These are phyloP conservation scores for Passer domesticus DNA, from an alignment of 2,113 vertebrate genomes.

Conservation along the genomic window DNA sequence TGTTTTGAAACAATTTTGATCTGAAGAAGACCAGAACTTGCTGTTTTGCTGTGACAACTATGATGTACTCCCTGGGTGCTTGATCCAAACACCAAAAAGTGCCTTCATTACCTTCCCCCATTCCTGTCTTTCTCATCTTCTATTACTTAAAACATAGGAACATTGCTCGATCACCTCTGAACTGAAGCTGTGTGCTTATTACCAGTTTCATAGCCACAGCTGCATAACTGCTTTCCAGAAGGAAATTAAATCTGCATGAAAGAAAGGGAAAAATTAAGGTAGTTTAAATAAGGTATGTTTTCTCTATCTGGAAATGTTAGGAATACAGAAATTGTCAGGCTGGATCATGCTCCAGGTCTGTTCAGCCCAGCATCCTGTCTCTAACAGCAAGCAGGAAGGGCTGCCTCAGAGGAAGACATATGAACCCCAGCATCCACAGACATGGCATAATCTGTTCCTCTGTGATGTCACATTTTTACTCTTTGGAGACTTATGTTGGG, in stretches of 20 bases:
- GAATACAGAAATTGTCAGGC: background rate
- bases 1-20: background rate
- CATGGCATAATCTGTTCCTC: constrained; percentile 45
- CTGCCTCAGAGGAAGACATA: background rate
- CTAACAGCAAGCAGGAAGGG: background rate
- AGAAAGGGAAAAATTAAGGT: constrained; percentile 13
- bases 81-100: background rate
- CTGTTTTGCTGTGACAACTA: background rate
- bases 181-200: constrained; percentile 35
- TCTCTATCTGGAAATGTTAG: background rate
- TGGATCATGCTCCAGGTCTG: background rate
- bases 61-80: background rate
- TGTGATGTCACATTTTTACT: constrained; percentile 15
- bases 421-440: background rate
- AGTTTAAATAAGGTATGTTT: constrained; percentile 16
- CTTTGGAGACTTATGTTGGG: background rate
- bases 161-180: constrained; percentile 35
- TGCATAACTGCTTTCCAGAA: constrained; percentile 44
- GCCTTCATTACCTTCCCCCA: background rate
- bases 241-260: constrained; percentile 57
- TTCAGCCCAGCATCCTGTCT: constrained; percentile 4
- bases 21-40: constrained; percentile 38
- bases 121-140: constrained; percentile 18
- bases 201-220: constrained; percentile 34
- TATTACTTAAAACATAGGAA: background rate